Evolutionary conservation across 2,888 invertebrate genomes (phyloP), one percentile per base, ranked within the genome.

Genomic region (Brassicogethes aeneus): DNA sequence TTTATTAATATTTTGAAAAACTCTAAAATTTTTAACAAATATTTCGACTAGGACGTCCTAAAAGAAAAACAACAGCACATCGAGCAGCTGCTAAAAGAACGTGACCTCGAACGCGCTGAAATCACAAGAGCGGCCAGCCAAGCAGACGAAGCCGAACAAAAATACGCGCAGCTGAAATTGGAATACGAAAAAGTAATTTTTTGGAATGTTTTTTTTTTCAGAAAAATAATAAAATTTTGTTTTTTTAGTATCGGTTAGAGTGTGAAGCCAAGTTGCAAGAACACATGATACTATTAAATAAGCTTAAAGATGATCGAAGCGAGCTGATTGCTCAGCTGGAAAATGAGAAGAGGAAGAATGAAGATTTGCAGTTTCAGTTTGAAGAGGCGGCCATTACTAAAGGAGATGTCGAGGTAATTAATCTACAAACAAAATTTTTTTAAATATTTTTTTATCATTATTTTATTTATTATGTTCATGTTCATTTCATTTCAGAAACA

Each of bases 61-160:
- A 83, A 87, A 62, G 95, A 96, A 69, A 96, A 95, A 65, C 91
- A 95, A 60, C 85, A 86, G 51, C 94, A 96, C 62, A 82, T 97
- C 59, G 93, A 95, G 61, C 85, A 90, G 58, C 73, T 97, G 54
- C 77, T 95, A 66, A 82, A 85, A 46, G 96, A 97, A 65, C 72
- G 93, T 38, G 95, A 96, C 60, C 64, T 94, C 55, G 96, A 94
- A 63, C 75, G 93, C 54, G 80, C 87, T 17, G 91, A 95, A 66
- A 79, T 93, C 16, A 91, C 88, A 10, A 82, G 86, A 65, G 82
- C 85, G 44, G 83, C 87, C 2, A 76, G 78, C 50, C 85, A 87
- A 61, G 84, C 81, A 16, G 92, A 91, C 57, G 80, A 86, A 54
- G 84, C 85, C 1, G 82, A 85, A 60, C 77, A 72, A 46, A 76